Base-by-base conservation (phyloP, 2,113 vertebrate genomes). In the Lethenteron camtschaticum region DNA sequence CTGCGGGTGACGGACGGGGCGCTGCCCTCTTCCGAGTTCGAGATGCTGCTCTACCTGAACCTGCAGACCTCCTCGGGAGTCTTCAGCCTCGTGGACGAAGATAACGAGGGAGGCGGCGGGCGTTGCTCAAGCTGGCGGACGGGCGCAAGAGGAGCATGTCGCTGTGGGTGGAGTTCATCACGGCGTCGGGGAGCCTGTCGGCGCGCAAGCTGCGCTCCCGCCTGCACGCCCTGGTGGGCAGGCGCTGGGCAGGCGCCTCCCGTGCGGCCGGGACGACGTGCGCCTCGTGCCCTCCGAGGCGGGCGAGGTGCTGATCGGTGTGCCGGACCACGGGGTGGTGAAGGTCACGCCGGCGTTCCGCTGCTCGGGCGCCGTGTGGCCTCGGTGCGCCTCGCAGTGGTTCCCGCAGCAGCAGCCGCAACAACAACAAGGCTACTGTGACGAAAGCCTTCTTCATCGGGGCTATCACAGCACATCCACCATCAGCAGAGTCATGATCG, bases 91-190 rank as follows among this genome's bases (percentile, higher is more conserved):
- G 94, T 96, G 78, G 94, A 99, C 70, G 94, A 99, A 82, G 94
- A 92, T 59, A 96, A 91, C 9, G 82, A 96, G 76, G 91, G 91
- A n/a, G 41, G 41, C 41, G 94, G 94, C 96, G 94, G 78, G 94
- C 94, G 68, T 91, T 99, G 80, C 84, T 99, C 58, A 99, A 99
- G 81, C 77, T 99, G 72, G 96, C 91, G 83, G 94, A 99, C 79
- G 94, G 94, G 76, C 88, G 94, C 76, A 96, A 99, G 80, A 80
- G 94, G 73, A 97, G 94, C 80, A 97, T 97, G 94, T 99, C 94
- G 68, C 90, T 96, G 59, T 99, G 94, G 94, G 94, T 96, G 70
- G 94, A 99, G 76, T 99, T 99, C 86, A 99, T 99, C 79, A 99
- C 94, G 18, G 94, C 94, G 73, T 99, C 94, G 57, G 92, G 94